A percentile compares a stretch with the other conserved stretches of the same genome.
Evolutionary conservation across 53 echinoderm and acorn worm genomes (phyloP).

Genomic region (Temnopleurus reevesii): DNA sequence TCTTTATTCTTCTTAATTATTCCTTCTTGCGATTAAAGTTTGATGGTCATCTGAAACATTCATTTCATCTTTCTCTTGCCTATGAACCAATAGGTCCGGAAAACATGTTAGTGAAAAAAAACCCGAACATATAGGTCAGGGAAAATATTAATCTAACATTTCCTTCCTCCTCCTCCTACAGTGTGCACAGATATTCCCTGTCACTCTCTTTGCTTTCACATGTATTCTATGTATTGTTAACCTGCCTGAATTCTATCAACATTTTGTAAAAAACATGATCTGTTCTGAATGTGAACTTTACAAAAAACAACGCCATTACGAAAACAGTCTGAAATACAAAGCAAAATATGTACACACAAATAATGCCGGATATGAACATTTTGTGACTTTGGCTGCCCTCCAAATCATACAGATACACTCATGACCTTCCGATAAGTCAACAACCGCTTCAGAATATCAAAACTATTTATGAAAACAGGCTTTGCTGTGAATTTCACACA

Average conservation of each 20-base stretch:
- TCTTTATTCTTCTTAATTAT: background rate
- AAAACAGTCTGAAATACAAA: background rate
- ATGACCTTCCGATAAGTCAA: background rate
- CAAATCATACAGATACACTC: background rate
- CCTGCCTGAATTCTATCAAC: too few relatives aligned
- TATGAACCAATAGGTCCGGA: too few relatives aligned
- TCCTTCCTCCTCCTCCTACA: background rate
- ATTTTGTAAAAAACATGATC: too few relatives aligned
- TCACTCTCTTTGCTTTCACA: too few relatives aligned
- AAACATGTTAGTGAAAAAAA: too few relatives aligned
- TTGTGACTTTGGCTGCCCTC: background rate
- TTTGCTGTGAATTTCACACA: background rate
- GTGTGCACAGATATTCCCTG: too few relatives aligned
- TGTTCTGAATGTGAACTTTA: too few relatives aligned
- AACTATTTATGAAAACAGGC: background rate
- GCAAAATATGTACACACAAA: background rate
- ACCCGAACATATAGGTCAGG: too few relatives aligned
- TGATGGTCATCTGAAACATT: background rate
- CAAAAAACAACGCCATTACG: background rate
- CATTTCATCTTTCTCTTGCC: background rate
- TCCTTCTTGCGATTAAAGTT: too few relatives aligned
- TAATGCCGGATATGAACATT: background rate
- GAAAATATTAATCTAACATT: too few relatives aligned
- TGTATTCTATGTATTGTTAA: too few relatives aligned
- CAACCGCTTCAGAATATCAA: background rate